phyloP scores from a whole-genome alignment of 2,113 vertebrate genomes.

The Epinephelus moara region DNA sequence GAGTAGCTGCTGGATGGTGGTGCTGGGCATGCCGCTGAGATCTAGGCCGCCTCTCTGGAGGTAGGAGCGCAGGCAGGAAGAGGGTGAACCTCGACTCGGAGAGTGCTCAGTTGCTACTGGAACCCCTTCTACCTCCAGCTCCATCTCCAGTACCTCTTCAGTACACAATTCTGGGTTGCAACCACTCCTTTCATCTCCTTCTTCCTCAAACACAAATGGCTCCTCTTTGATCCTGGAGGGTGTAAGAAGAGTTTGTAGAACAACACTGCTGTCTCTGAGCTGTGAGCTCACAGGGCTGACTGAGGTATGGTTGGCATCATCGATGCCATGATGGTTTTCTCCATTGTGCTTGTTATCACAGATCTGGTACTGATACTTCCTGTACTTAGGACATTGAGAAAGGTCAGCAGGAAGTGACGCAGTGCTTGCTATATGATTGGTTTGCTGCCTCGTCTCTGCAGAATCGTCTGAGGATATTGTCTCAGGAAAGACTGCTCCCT shows the following conservation, averaged over 20 bases:
- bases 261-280: conserved; percentile 26
- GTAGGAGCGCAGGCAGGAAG: conserved; percentile 91
- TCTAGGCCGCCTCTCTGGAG: conserved; percentile 89
- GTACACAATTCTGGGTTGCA: conserved; percentile 88
- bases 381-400: conserved; percentile 91
- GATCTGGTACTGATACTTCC: conserved; percentile 91
- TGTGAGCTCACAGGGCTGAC: conserved; percentile 82
- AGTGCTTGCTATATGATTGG: conserved; percentile 76
- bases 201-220: conserved; percentile 84
- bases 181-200: conserved; percentile 75
- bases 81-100: conserved; percentile 79
- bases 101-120: conserved; percentile 86
- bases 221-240: conserved; percentile 91
- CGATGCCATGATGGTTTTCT: conserved; percentile 45
- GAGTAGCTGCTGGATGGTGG: conserved; percentile 90
- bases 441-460: conserved; percentile 78
- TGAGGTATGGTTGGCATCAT: conserved; percentile 88
- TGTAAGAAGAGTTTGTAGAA: conserved; percentile 71
- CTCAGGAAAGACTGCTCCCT: conserved; percentile 66
- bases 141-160: conserved; percentile 90
- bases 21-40: conserved; percentile 74
- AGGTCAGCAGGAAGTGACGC: conserved; percentile 70
- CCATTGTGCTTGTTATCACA: conserved; percentile 89
- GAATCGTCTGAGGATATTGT: conserved; percentile 49
- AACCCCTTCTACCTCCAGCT: conserved; percentile 87